Evolutionary conservation across 2,888 invertebrate genomes (phyloP).

Genomic region (Panzeria rudis): DNA sequence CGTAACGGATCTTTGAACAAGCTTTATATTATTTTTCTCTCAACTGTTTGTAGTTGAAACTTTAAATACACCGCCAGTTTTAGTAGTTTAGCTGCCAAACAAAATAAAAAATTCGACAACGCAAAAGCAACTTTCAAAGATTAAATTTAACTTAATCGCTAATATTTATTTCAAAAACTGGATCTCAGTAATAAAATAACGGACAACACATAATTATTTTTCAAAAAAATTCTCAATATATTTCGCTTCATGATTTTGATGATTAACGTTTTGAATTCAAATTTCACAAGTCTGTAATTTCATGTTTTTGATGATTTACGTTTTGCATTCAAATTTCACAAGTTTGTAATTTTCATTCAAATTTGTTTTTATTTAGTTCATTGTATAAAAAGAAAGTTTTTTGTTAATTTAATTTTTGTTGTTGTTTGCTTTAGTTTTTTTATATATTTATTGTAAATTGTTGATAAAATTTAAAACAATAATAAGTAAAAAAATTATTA

Average conservation of each 20-base stretch:
- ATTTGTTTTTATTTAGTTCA: slow-evolving; percentile 76
- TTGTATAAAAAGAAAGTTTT: slow-evolving; percentile 81
- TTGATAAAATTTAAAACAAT: slow-evolving; percentile 65
- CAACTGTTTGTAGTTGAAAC: too few relatives aligned
- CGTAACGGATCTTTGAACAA: too few relatives aligned
- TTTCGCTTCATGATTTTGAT: slow-evolving; percentile 48
- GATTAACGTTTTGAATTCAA: slow-evolving; percentile 78
- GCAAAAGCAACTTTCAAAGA: not conserved
- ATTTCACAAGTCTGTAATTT: slow-evolving; percentile 77
- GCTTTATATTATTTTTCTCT: too few relatives aligned
- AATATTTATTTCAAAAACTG: not conserved
- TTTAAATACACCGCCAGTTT: too few relatives aligned
- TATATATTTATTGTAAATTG: slow-evolving; percentile 75
- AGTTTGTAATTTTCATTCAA: slow-evolving; percentile 67
- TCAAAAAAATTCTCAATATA: slow-evolving; percentile 49
- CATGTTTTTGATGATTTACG: slow-evolving; percentile 32
- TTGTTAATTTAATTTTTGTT: slow-evolving; percentile 59
- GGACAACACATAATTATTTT: slow-evolving; percentile 11
- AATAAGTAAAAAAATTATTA: slow-evolving; percentile 21
- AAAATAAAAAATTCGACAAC: not conserved
- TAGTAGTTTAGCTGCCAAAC: too few relatives aligned
- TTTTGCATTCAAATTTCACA: slow-evolving; percentile 82
- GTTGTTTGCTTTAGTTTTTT: slow-evolving; percentile 71
- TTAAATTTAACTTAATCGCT: not conserved
- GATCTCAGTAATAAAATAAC: not conserved